Evolutionary conservation across 2,113 vertebrate genomes (phyloP).

Genomic region (Thamnophis sirtalis): DNA sequence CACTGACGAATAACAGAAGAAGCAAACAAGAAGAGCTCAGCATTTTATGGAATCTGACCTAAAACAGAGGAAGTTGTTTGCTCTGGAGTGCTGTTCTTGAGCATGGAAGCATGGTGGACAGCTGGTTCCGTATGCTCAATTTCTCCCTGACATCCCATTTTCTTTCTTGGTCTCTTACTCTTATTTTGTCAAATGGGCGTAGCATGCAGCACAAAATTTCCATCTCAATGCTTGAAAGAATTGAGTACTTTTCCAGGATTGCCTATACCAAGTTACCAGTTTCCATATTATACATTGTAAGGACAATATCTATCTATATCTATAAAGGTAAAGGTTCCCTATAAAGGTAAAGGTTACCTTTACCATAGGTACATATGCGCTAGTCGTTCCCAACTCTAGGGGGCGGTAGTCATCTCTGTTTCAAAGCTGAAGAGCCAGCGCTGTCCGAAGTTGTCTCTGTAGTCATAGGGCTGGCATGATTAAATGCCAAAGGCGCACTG

Average conservation of each 20-base stretch:
- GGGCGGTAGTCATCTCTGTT: too few species aligned
- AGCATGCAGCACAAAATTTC: not conserved
- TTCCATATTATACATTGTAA: not conserved
- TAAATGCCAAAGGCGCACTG: too few species aligned
- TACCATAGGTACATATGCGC: too few species aligned
- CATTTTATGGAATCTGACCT: not conserved
- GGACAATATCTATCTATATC: too few species aligned
- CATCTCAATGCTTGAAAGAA: fast-evolving
- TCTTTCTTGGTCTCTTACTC: not conserved
- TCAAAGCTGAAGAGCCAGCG: too few species aligned
- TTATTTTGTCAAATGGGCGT: not conserved
- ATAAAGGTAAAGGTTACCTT: too few species aligned
- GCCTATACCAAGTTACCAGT: not conserved
- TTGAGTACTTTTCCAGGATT: not conserved
- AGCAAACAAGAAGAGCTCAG: slow-evolving; percentile 4
- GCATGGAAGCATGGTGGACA: slow-evolving; percentile 2
- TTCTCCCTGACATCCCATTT: slow-evolving; percentile 1
- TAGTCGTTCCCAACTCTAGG: too few species aligned
- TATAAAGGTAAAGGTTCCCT: too few species aligned
- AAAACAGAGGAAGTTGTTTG: not conserved
- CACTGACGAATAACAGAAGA: not conserved
- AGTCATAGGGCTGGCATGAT: too few species aligned
- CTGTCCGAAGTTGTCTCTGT: too few species aligned
- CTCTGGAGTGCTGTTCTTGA: slow-evolving; percentile 11
- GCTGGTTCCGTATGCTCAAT: slow-evolving; percentile 9